phyloP scores from a whole-genome alignment of 2,797 vertebrate species.

The Sphaeramia orbicularis region DNA sequence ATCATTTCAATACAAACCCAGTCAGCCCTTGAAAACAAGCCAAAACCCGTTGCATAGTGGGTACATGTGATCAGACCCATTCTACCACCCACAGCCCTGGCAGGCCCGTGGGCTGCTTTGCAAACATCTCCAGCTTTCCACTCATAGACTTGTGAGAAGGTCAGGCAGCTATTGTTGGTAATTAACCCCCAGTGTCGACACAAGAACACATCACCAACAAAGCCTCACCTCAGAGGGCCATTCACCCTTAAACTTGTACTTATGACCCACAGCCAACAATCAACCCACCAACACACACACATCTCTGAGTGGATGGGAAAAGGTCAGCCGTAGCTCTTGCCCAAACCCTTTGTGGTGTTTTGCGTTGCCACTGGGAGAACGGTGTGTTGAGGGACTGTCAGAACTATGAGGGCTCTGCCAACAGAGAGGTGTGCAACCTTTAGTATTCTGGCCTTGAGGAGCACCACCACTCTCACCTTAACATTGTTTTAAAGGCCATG shows the following conservation, averaged over 20 bases:
- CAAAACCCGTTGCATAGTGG: not conserved
- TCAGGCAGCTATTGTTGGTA: slow-evolving; percentile 70
- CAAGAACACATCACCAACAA: slow-evolving; percentile 54
- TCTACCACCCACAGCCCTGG: not conserved
- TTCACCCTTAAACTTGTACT: slow-evolving; percentile 61
- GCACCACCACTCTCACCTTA: slow-evolving; percentile 68
- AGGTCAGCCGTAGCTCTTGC: slow-evolving; percentile 78
- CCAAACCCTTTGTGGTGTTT: slow-evolving; percentile 67
- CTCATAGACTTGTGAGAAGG: slow-evolving; percentile 65
- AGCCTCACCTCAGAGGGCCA: slow-evolving; percentile 40
- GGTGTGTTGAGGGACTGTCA: slow-evolving; percentile 80
- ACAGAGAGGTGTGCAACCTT: slow-evolving; percentile 81
- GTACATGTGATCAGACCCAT: not conserved
- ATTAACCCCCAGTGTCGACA: slow-evolving; percentile 73
- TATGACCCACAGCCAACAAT: slow-evolving; percentile 49
- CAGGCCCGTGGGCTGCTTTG: not conserved
- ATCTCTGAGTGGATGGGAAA: slow-evolving; percentile 65
- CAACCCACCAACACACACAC: slow-evolving; percentile 31
- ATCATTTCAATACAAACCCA: too few relatives aligned
- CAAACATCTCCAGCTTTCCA: slow-evolving; percentile 31
- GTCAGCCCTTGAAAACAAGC: not conserved
- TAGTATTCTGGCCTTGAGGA: slow-evolving; percentile 78
- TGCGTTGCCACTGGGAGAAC: slow-evolving; percentile 69
- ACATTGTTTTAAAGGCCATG: slow-evolving; percentile 85
- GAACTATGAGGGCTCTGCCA: slow-evolving; percentile 70